Base-by-base conservation (phyloP, 2,888 invertebrate species). In the Sialis lutaria region DNA sequence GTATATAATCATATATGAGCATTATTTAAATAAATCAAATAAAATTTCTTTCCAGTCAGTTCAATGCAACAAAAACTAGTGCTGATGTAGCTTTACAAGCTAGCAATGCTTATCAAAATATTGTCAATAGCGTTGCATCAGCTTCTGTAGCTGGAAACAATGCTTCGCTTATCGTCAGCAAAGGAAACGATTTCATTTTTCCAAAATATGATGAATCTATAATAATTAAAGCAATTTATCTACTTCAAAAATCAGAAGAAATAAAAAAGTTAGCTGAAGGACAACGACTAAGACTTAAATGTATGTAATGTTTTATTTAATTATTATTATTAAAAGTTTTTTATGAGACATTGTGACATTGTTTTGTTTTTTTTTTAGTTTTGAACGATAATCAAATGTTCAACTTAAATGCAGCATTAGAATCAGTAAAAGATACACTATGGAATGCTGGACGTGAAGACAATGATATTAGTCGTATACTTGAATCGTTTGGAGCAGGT, bases 71-170 rank as follows among this genome's bases (percentile, higher is more conserved):
- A 0, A 73, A 68, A 47, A 64, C 68, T 40, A 73, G 76, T 54
- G 78, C 80, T 40, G 74, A 74, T 49, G 68, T 70, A 53, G 75
- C 77, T 33, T 61, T 79, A 48, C 68, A 73, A 56, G 79, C 79
- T 0, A 76, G 76, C 47, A 70, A 72, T 50, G 76, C 75, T 1
- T 80, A 87, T 53, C 77, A 81, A 49, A 78, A 81, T 46, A 86
- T 92, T 1, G 75, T 82, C 0, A 74, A 77, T 46, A 79, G 81
- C 13, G 75, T 91, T 46, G 63, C 84, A 4, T 50, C 32, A 4
- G 31, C n/a, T 30, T n/a, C 42, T 8, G 34, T 30, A 22, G 34
- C 10, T 22, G 22, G 22, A 22, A 22, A 22, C 22, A 22, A 22
- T 22, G 22, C 22, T 22, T 22, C 22, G 22, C 22, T 22, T 4